Percentiles rank a stretch among this genome's conserved stretches.
phyloP scores from a whole-genome alignment of 2,113 vertebrate genomes.

The Sorex fumeus region DNA sequence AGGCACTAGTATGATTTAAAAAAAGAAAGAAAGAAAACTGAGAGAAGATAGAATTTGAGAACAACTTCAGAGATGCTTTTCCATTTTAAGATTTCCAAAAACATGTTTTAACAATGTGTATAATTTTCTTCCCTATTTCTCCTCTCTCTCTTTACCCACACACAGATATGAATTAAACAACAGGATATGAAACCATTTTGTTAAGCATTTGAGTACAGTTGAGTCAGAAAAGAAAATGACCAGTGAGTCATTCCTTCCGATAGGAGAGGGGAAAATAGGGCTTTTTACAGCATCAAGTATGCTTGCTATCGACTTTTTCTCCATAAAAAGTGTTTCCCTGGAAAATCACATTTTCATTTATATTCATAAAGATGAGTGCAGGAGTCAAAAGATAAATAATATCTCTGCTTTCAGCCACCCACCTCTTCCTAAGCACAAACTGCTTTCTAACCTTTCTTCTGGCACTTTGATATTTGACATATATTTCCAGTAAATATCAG shows the following conservation, averaged over 20 bases:
- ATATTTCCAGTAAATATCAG: slow-evolving; percentile 75
- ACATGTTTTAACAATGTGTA: background rate
- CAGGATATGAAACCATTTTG: background rate
- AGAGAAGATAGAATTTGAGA: background rate
- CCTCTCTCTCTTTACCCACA: background rate
- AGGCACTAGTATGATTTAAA: background rate
- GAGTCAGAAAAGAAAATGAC: slow-evolving; percentile 13
- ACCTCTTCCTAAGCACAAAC: slow-evolving; percentile 68
- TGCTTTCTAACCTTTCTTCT: slow-evolving; percentile 66
- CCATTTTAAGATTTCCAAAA: slow-evolving; percentile 18
- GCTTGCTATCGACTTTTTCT: background rate
- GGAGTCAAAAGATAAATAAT: slow-evolving; percentile 72
- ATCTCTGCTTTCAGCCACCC: slow-evolving; percentile 39
- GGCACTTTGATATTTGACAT: slow-evolving; percentile 70
- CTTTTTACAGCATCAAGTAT: background rate
- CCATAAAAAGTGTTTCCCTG: background rate
- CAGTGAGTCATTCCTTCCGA: slow-evolving; percentile 29
- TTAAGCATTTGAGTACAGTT: background rate
- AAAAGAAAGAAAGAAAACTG: background rate
- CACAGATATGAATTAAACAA: background rate
- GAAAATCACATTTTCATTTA: slow-evolving; percentile 35
- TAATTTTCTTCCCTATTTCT: background rate
- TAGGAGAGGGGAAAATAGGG: background rate
- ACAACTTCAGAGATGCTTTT: background rate
- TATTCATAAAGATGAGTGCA: slow-evolving; percentile 60